Conservation (phyloP, 2,888 invertebrate genomes). For the Mythimna ferrago region DNA sequence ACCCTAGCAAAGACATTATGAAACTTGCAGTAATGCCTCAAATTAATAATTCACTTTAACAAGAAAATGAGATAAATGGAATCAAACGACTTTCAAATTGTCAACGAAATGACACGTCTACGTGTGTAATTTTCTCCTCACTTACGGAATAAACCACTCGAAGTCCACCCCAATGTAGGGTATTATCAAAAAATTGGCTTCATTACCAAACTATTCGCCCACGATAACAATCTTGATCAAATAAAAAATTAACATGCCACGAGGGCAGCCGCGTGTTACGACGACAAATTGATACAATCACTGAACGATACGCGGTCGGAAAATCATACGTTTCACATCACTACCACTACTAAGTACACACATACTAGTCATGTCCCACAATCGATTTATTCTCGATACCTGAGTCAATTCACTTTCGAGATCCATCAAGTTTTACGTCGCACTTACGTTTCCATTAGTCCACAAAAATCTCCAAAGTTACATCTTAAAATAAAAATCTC, state of each 20-base stretch:
- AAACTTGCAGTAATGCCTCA: slow-evolving; percentile 39
- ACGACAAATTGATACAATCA: slow-evolving; percentile 85
- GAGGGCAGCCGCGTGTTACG: slow-evolving; percentile 80
- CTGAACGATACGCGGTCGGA: slow-evolving; percentile 69
- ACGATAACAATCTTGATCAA: slow-evolving; percentile 85
- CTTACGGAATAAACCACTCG: slow-evolving; percentile 77
- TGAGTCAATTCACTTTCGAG: slow-evolving; percentile 35
- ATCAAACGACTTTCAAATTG: slow-evolving; percentile 85
- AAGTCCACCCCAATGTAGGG: slow-evolving; percentile 75
- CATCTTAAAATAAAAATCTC: slow-evolving; percentile 60
- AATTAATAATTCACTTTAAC: slow-evolving; percentile 74
- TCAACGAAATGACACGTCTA: slow-evolving; percentile 84
- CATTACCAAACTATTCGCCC: slow-evolving; percentile 87
- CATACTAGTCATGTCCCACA: slow-evolving; percentile 47
- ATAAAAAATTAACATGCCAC: slow-evolving; percentile 86
- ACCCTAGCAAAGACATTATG: neutral
- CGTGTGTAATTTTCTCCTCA: slow-evolving; percentile 83
- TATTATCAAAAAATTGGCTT: slow-evolving; percentile 89
- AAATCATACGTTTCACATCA: slow-evolving; percentile 69
- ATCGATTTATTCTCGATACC: slow-evolving; percentile 48
- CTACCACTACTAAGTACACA: slow-evolving; percentile 14
- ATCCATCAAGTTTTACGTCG: slow-evolving; percentile 41
- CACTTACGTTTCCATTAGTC: slow-evolving; percentile 34
- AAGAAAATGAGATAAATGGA: slow-evolving; percentile 85
- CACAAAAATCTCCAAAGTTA: slow-evolving; percentile 57